Evolutionary conservation across 2,113 vertebrate genomes (phyloP).

Genomic region (Rhinolophus ferrumequinum): DNA sequence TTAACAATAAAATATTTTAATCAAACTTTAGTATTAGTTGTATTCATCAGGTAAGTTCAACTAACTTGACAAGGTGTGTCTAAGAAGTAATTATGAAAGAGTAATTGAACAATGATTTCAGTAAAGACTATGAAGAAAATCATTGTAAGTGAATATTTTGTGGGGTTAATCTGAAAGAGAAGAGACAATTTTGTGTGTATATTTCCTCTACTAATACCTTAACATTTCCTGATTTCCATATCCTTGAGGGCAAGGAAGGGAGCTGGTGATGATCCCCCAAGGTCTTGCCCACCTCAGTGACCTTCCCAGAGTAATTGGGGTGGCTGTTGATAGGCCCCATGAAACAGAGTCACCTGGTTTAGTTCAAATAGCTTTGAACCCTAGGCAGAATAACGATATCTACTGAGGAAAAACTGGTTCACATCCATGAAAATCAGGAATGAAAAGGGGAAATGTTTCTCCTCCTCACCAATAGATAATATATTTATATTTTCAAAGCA

Average conservation of each 20-base stretch:
- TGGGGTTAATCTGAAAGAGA: background rate
- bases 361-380: background rate
- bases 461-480: background rate
- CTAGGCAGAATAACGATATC: background rate
- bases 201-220: background rate
- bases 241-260: background rate
- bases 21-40: background rate
- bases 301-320: background rate
- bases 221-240: background rate
- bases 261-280: background rate
- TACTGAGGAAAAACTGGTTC: background rate
- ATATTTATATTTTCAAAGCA: background rate
- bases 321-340: background rate
- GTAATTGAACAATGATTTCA: background rate
- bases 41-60: background rate
- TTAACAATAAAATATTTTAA: constrained; percentile 3
- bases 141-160: background rate
- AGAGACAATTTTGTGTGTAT: background rate
- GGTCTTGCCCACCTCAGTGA: background rate
- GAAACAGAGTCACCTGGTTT: background rate
- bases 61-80: background rate
- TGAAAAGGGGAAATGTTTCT: background rate
- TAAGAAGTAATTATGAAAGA: background rate
- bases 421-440: background rate
- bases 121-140: background rate